Base-by-base conservation (phyloP, 2,888 invertebrate genomes). In the Glaucopsyche alexis region DNA sequence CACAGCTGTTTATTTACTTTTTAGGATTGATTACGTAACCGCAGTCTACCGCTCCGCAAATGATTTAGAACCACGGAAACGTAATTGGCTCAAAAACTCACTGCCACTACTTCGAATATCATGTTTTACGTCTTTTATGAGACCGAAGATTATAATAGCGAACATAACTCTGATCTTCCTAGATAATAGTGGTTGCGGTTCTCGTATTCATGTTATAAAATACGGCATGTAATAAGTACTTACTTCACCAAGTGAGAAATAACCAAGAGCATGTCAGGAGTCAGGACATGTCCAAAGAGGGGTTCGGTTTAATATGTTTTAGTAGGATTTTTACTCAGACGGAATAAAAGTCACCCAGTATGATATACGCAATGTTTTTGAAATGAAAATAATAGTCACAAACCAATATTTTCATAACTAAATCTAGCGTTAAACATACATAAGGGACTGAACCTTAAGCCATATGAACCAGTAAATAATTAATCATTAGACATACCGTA, bases 1-100 rank as follows among this genome's bases (percentile, higher is more conserved):
- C 84, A 83, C 85, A 85, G 82, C 82, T 78, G 79, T 78, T 83
- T 82, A 85, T 84, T 86, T 85, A 84, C 82, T 83, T 80, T 80
- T 79, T 79, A 73, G 80, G 81, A 81, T 82, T 80, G 81, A 85
- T 88, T 87, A 83, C 85, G 85, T 86, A 87, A 89, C 78, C 80
- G 81, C 80, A 79, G 81, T 80, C 60, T 80, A 81, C 78, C 78
- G 74, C 72, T 76, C 75, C 19, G 42, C 42, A 16, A 50, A 72
- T 78, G 80, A 80, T 82, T 82, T 80, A 77, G 76, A 77, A 78
- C 77, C 77, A 81, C 80, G 81, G 81, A 81, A 81, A 80, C 78
- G 77, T 79, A 81, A 76, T 79, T 77, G 45, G 42, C 71, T 45
- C 19, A 42, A 40, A 16, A 70, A 14, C 45, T 19, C 29, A 38